A percentile compares a stretch with the other conserved stretches of the same genome.
phyloP scores from a whole-genome alignment of 2,113 vertebrate species.

The Leptobrachium ailaonicum region DNA sequence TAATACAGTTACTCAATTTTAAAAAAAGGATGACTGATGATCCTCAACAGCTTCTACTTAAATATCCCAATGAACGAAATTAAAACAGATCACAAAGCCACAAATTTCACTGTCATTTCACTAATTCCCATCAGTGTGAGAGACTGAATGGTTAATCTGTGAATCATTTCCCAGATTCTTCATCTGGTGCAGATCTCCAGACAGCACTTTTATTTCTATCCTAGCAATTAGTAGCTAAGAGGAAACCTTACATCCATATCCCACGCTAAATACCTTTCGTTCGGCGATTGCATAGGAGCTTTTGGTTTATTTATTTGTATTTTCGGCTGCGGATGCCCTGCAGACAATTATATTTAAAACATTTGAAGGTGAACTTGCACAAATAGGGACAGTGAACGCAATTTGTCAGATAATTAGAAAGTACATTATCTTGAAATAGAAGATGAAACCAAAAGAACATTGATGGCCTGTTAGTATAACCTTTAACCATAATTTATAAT shows the following conservation, averaged over 20 bases:
- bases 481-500: slow-evolving; percentile 1
- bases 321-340: neutral
- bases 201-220: neutral
- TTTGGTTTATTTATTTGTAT: slow-evolving; percentile 5
- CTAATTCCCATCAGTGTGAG: too few species aligned
- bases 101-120: too few species aligned
- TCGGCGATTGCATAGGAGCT: neutral
- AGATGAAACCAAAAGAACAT: neutral
- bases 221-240: neutral
- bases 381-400: neutral
- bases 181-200: neutral
- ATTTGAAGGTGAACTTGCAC: slow-evolving; percentile 5
- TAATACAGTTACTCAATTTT: too few species aligned
- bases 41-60: too few species aligned
- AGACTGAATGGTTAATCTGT: neutral
- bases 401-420: slow-evolving; percentile 7
- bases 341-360: neutral
- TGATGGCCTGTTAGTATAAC: neutral
- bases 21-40: too few species aligned
- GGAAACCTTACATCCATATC: neutral
- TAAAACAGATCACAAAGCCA: too few species aligned
- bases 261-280: neutral
- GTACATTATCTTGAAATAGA: slow-evolving; percentile 7
- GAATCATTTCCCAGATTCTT: neutral
- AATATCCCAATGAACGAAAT: too few species aligned